phyloP scores from a whole-genome alignment of 2,888 invertebrate species.

The Spodoptera exigua region DNA sequence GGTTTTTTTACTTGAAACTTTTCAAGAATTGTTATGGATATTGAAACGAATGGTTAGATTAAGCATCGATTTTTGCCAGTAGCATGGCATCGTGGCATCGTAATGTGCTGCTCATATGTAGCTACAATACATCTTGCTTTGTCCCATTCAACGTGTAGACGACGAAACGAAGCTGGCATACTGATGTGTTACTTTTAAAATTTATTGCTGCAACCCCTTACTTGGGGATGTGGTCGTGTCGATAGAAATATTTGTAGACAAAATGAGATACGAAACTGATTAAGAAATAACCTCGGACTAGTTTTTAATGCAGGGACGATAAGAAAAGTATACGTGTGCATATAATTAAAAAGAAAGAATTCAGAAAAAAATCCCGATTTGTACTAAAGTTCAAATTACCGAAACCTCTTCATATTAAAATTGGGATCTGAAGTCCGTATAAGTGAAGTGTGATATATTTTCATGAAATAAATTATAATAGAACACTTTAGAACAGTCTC shows the following conservation, averaged over 20 bases:
- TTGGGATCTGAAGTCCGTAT: background rate
- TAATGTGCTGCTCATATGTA: slow-evolving; percentile 69
- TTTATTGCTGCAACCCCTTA: slow-evolving; percentile 78
- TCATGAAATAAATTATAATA: slow-evolving; percentile 8
- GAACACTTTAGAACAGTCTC: slow-evolving; percentile 27
- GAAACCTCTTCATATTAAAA: too few species aligned
- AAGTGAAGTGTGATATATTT: background rate
- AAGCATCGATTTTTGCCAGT: slow-evolving; percentile 60
- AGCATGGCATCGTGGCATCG: slow-evolving; percentile 63
- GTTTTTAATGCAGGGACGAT: too few species aligned
- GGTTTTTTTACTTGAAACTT: background rate
- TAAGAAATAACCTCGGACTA: too few species aligned
- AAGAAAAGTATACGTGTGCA: too few species aligned
- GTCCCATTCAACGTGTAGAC: slow-evolving; percentile 80
- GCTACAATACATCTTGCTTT: slow-evolving; percentile 84
- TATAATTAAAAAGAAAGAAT: too few species aligned
- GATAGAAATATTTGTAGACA: slow-evolving; percentile 35
- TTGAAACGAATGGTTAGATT: slow-evolving; percentile 32
- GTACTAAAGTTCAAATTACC: too few species aligned
- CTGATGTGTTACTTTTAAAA: slow-evolving; percentile 86
- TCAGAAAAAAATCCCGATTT: too few species aligned
- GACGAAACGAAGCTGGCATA: slow-evolving; percentile 81
- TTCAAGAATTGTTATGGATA: background rate
- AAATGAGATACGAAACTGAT: background rate
- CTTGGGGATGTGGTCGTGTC: slow-evolving; percentile 59